Base-by-base conservation (phyloP, 2,113 vertebrate genomes). In the Peromyscus maniculatus region DNA sequence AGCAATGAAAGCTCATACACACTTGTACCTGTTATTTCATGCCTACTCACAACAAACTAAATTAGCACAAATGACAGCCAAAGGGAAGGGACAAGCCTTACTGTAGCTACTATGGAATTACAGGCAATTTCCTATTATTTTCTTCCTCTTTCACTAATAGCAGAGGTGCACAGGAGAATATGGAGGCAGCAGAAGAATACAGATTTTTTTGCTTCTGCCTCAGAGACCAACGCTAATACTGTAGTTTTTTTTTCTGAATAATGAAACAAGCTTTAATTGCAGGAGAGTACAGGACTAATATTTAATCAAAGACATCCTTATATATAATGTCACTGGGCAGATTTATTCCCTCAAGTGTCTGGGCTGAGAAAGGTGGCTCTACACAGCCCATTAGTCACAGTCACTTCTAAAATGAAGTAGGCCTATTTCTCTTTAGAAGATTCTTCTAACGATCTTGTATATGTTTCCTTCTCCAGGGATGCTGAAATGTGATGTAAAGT, bases 381-480 rank as follows among this genome's bases (percentile, higher is more conserved):
- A 67, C 16, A 78, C 22, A 74, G 5, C 17, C 52, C 26, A 59
- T 92, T 75, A 39, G 22, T 49, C 77, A 28, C 31, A 87, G 79
- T 89, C 72, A 24, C 77, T 94, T 19, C 77, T 62, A 74, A 93
- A 91, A 52, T 28, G 39, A 93, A 75, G 77, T 24, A 12, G n/a
- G 88, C 36, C 1, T 67, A 15, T 84, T 91, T 96, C 11, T 87
- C 4, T 78, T 72, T 72, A 92, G 93, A 80, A 90, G 46, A 55
- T 26, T 78, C 57, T 43, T 93, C 11, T 21, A 7, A 26, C n/a
- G 15, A 15, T 49, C 64, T 74, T 75, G 7, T 19, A 9, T 13
- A 26, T 87, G 1, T 91, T 77, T 74, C 7, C 17, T 26, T 59
- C 4, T 87, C 17, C 43, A 69, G 10, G 55, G 15, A n/a, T 84